Evolutionary conservation across 2,888 invertebrate species (phyloP), one percentile per base, ranked within the genome.

Genomic region (Cheilosia scutellata): DNA sequence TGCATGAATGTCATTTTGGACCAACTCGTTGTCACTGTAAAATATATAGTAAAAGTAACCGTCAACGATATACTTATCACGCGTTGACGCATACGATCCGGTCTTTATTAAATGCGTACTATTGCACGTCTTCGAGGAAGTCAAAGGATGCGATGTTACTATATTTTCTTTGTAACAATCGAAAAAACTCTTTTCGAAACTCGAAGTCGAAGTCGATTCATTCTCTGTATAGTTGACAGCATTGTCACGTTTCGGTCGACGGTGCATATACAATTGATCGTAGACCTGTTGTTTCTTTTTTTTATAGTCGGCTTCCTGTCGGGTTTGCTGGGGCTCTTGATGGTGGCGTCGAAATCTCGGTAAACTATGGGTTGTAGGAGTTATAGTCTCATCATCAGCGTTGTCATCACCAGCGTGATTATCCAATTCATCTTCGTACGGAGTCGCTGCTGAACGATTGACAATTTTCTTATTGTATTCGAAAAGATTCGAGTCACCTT

Each of bases 41-140:
- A 97, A 97, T 88, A 97, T 96, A 89, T 97, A 97, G 92, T 97
- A 97, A 91, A 97, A 97, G 92, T 97, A 97, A 6, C 97, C 97
- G 90, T 96, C 96, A 63, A 94, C 93, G 44, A 94, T 93, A 27
- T 97, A 95, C 88, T 96, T 94, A 89, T 97, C 96, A 76, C 94
- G 94, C 0, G 94, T 93, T 93, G 96, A 95, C 4, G 90, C 89
- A 87, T 95, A 95, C 31, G 95, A 94, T 5, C 95, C 95, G 76
- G 93, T 94, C 20, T 96, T 95, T 87, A 96, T 93, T 89, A 95
- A 96, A 88, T 94, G 94, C 0, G 96, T 94, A 91, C 95, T 95
- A 42, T 94, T 94, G 90, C 97, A 97, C 47, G 94, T 93, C 49
- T 94, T 93, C 33, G 95, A 95, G 9, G 95, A 95, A 9, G 95